Percentiles rank a stretch among this genome's conserved stretches.
phyloP scores from a whole-genome alignment of 2,113 vertebrate genomes.

The Macroglossus sobrinus region DNA sequence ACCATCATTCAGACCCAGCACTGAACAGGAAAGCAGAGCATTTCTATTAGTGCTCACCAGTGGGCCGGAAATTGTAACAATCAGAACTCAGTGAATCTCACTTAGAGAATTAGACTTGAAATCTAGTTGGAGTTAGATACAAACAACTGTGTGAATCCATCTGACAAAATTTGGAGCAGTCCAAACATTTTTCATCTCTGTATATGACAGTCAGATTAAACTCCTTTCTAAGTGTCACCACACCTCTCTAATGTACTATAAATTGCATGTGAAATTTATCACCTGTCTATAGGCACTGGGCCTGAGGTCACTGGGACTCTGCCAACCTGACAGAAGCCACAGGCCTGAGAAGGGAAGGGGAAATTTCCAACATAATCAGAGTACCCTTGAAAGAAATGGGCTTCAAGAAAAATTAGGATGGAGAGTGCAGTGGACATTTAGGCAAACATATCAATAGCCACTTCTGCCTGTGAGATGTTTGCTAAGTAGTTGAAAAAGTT shows the following conservation, averaged over 20 bases:
- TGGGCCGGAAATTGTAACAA: neutral
- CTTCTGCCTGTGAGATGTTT: neutral
- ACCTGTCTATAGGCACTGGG: neutral
- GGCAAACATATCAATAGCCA: neutral
- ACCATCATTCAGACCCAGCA: neutral
- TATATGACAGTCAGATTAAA: neutral
- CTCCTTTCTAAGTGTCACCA: neutral
- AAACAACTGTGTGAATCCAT: neutral
- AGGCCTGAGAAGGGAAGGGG: neutral
- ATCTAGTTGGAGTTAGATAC: neutral
- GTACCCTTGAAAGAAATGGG: neutral
- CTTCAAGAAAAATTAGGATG: neutral
- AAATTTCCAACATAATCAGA: neutral
- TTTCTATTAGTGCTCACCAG: fast-evolving
- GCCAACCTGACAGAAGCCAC: neutral
- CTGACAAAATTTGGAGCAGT: neutral
- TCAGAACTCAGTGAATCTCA: neutral
- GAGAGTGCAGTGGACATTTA: neutral
- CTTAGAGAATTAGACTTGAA: neutral
- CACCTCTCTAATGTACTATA: neutral
- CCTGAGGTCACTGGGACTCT: neutral
- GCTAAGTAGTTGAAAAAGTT: neutral
- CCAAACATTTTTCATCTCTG: neutral
- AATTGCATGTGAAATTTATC: neutral
- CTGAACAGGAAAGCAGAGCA: neutral